These are phyloP conservation scores for Trissolcus basalis DNA, from an alignment of 1,140 invertebrate genomes.

Conservation along the genomic window DNA sequence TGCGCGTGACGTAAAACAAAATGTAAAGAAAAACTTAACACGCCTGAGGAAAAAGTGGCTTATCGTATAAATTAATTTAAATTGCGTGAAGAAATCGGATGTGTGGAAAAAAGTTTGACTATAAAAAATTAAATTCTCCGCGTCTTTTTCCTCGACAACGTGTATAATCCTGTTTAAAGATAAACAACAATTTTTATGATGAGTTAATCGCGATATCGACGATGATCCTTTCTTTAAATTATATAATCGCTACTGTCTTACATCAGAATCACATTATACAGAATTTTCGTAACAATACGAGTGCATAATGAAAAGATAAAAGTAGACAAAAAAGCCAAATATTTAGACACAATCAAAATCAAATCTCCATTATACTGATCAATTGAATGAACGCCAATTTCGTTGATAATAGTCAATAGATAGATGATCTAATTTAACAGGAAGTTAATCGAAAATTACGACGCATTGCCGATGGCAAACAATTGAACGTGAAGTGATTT, in stretches of 20 bases:
- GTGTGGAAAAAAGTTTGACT: not conserved
- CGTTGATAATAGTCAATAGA: no score
- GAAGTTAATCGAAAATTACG: no score
- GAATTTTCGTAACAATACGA: constrained; percentile 31
- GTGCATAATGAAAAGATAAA: no score
- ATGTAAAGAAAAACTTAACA: constrained; percentile 5
- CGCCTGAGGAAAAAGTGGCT: not conserved
- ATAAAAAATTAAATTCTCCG: not conserved
- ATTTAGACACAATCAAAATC: not conserved
- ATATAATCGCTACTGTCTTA: constrained; percentile 33
- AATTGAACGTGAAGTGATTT: no score
- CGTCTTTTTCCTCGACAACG: constrained; percentile 9
- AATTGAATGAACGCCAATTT: no score
- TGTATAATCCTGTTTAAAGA: constrained; percentile 20
- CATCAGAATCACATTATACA: no score
- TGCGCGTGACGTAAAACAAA: constrained; percentile 6
- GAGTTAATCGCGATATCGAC: constrained; percentile 16
- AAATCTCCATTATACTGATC: no score
- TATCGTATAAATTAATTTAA: not conserved
- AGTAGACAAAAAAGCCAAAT: no score
- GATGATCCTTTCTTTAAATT: constrained; percentile 37
- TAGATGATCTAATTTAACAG: no score
- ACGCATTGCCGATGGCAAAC: no score
- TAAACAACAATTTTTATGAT: no score
- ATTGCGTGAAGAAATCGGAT: not conserved